Percentiles rank a stretch among this genome's conserved stretches.
phyloP scores from a whole-genome alignment of 2,113 vertebrate species.

The Rhinichthys klamathensis region DNA sequence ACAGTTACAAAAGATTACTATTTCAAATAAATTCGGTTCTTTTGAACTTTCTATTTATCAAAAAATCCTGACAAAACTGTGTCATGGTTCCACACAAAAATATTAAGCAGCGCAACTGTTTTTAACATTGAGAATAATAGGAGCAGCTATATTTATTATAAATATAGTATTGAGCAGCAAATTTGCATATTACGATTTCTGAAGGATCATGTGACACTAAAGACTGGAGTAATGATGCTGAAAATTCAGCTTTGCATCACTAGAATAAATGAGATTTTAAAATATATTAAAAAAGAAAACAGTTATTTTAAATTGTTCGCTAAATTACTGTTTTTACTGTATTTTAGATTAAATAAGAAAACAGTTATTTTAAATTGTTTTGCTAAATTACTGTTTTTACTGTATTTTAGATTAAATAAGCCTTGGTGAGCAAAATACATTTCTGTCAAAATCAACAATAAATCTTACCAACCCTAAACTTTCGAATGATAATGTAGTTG shows the following conservation, averaged over 20 bases:
- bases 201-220: not conserved
- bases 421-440: not conserved
- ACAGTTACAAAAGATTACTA: too few species aligned
- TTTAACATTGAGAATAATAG: not conserved
- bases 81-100: not conserved
- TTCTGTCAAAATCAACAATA: not conserved
- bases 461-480: not conserved
- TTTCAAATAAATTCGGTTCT: not conserved
- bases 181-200: not conserved
- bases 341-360: not conserved
- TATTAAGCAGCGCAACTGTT: not conserved
- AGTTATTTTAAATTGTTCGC: not conserved
- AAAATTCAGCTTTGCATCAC: not conserved
- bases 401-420: not conserved
- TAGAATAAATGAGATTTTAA: not conserved
- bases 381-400: not conserved
- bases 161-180: not conserved
- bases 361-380: not conserved
- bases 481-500: not conserved
- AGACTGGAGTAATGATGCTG: not conserved
- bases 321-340: not conserved
- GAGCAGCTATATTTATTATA: too few species aligned
- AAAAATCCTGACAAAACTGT: not conserved
- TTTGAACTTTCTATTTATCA: not conserved
- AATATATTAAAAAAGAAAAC: not conserved